Evolutionary conservation across 1,140 invertebrate genomes (phyloP), one percentile per base, ranked within the genome.

Genomic region (Caenorhabditis brenneri): DNA sequence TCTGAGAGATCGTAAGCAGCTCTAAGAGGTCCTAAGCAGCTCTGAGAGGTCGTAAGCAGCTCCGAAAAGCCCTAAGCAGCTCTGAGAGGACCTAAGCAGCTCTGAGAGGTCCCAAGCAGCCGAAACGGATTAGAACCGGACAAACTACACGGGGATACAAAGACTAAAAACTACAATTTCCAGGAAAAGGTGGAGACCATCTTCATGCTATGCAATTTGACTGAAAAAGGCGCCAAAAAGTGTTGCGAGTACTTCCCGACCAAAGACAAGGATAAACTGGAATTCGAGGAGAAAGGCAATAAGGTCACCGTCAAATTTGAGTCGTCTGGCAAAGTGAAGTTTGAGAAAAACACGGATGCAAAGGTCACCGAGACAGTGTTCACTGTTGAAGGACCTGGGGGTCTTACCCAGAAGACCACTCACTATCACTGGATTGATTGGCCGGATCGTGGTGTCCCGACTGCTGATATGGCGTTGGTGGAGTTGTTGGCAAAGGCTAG

Each of bases 371-470:
- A 58, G 29, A 39, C 31, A 7, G 53, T 33, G 51, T 16, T 81
- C 24, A 22, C 1, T 7, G 19, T 81, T 16, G 39, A 31, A 19
- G 39, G 29, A 12, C 80, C 27, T 2, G 49, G 31, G 2, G 48
- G 19, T n/a, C n/a, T n/a, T 9, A 39, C 16, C n/a, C 80, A 33
- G 24, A 33, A 53, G 42, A 33, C 27, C 10, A 42, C 49, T 31
- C 85, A 86, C 33, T 36, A 42, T 49, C 81, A 82, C 12, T 86
- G 80, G 85, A 80, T 36, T 29, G 85, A 83, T n/a, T n/a, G n/a
- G n/a, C n/a, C n/a, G n/a, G n/a, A n/a, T n/a, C n/a, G n/a, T n/a
- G n/a, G n/a, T n/a, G 87, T 88, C n/a, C 86, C 86, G 2, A 19
- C 39, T 0, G 79, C 58, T 48, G 87, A 85, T 51, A 10, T 55